These are phyloP conservation scores for Leptocoma aspasia DNA, from an alignment of 2,113 vertebrate genomes.

Conservation along the genomic window DNA sequence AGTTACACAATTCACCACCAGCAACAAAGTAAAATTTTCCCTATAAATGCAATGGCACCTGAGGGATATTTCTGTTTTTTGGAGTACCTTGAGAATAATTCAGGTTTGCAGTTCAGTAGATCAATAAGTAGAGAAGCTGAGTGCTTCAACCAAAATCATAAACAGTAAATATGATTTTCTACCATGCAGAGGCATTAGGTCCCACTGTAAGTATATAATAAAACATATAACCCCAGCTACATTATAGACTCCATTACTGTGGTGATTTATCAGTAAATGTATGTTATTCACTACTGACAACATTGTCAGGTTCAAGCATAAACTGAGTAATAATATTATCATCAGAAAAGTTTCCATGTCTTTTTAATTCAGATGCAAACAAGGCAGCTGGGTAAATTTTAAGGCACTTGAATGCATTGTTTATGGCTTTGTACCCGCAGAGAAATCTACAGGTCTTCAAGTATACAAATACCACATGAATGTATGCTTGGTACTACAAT, in stretches of 20 bases:
- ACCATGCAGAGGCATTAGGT: not conserved
- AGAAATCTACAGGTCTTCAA: not conserved
- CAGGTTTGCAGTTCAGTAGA: not conserved
- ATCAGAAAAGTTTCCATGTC: not conserved
- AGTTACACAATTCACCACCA: not conserved
- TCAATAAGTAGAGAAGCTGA: not conserved
- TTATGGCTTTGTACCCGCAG: not conserved
- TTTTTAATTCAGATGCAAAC: not conserved
- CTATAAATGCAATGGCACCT: not conserved
- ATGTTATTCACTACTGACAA: not conserved
- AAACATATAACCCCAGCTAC: not conserved
- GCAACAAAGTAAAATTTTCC: not conserved
- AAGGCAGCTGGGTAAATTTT: not conserved
- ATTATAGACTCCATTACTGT: not conserved
- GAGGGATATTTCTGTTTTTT: not conserved
- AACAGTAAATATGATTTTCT: not conserved
- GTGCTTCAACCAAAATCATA: not conserved
- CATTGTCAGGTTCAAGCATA: not conserved
- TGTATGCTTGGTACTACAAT: not conserved
- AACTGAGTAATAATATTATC: not conserved
- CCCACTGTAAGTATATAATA: not conserved
- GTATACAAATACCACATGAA: rapidly evolving
- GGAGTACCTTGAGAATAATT: not conserved
- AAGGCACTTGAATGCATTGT: not conserved
- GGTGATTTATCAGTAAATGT: not conserved